phyloP scores from a whole-genome alignment of 2,888 invertebrate species.

The Apodemia duryi region DNA sequence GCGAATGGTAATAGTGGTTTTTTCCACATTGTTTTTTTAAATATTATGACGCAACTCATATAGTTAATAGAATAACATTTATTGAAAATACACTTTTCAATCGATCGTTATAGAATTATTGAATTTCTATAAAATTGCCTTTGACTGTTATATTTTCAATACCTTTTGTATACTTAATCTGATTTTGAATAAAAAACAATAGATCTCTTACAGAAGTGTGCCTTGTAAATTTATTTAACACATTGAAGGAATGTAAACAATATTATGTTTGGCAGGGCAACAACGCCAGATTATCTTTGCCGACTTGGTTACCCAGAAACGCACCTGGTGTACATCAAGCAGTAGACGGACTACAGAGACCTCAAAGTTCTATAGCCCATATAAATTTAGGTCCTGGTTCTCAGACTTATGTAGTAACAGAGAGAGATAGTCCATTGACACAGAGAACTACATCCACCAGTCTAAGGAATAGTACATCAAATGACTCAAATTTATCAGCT shows the following conservation, averaged over 20 bases:
- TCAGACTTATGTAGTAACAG: constrained; percentile 58
- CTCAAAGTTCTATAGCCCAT: constrained; percentile 67
- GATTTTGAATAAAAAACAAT: no score
- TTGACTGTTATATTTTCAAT: no score
- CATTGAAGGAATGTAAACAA: neutral
- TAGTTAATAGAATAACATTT: no score
- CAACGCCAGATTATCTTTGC: constrained; percentile 63
- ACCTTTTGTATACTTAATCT: no score
- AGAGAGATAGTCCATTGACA: constrained; percentile 44
- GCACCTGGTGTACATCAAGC: constrained; percentile 57
- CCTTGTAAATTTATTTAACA: no score
- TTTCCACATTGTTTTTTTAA: constrained; percentile 11
- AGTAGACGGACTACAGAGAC: constrained; percentile 53
- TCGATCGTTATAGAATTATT: no score
- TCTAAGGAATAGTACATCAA: constrained; percentile 51
- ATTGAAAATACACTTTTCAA: no score
- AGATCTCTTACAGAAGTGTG: no score
- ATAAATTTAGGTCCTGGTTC: constrained; percentile 52
- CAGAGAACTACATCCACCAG: constrained; percentile 45
- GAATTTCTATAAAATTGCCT: no score
- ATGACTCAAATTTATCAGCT: constrained; percentile 57
- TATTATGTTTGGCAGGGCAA: constrained; percentile 50
- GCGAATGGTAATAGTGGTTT: constrained; percentile 57
- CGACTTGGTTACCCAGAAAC: constrained; percentile 66
- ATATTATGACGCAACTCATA: constrained; percentile 25